These are phyloP conservation scores for Mesorhabditis spiculigera DNA, from an alignment of 2,888 invertebrate genomes.

Conservation along the genomic window DNA sequence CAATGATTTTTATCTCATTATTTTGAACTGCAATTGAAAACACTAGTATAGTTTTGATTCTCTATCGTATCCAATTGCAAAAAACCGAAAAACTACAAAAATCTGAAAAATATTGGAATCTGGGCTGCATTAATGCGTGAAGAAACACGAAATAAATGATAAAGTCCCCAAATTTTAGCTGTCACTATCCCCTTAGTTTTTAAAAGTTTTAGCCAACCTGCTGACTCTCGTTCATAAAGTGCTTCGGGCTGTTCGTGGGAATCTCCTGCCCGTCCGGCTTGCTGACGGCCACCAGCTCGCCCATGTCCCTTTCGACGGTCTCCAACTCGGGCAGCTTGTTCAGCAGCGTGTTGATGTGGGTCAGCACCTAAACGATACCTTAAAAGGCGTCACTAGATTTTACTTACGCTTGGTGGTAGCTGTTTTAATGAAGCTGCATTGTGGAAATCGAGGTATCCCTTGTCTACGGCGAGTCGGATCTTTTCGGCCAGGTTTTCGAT, in stretches of 20 bases:
- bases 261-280: slow-evolving; percentile 12
- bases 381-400: background rate
- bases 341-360: slow-evolving; percentile 25
- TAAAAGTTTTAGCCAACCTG: slow-evolving; percentile 21
- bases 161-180: background rate
- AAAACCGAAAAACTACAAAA: background rate
- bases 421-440: background rate
- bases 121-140: no score
- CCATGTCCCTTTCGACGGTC: slow-evolving; percentile 30
- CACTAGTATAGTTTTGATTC: no score
- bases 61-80: background rate
- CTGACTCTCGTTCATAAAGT: slow-evolving; percentile 40
- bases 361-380: slow-evolving; percentile 12
- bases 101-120: no score
- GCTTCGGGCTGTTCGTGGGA: slow-evolving; percentile 21
- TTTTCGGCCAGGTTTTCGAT: slow-evolving; percentile 29
- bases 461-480: slow-evolving; percentile 36
- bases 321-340: slow-evolving; percentile 32
- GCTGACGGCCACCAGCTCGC: background rate
- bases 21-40: no score
- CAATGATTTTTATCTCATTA: no score
- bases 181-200: background rate
- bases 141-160: background rate
- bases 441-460: slow-evolving; percentile 17
- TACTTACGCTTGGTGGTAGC: background rate